phyloP scores from a whole-genome alignment of 2,888 invertebrate species.

The Rhagonycha fulva region DNA sequence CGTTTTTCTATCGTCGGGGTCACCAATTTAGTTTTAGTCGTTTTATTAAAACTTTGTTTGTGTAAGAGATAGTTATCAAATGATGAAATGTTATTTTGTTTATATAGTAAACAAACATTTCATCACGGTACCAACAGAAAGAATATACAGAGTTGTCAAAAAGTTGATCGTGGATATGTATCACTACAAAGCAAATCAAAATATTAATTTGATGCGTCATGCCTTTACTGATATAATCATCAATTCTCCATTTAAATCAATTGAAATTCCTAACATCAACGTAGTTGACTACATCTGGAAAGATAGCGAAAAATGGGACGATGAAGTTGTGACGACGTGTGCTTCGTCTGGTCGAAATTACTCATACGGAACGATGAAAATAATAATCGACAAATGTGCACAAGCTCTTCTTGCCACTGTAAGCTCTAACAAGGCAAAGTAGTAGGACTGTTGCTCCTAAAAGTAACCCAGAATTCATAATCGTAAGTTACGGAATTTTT shows the following conservation, averaged over 20 bases:
- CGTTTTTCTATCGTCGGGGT: too few species aligned
- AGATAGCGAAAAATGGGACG: slow-evolving; percentile 60
- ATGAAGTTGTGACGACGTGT: slow-evolving; percentile 68
- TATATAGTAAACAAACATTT: too few species aligned
- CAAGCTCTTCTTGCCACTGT: slow-evolving; percentile 60
- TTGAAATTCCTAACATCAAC: slow-evolving; percentile 60
- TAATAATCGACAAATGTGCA: slow-evolving; percentile 63
- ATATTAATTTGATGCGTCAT: not conserved
- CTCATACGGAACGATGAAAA: slow-evolving; percentile 64
- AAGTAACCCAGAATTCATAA: slow-evolving; percentile 71
- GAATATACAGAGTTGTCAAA: too few species aligned
- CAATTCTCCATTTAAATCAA: slow-evolving; percentile 57
- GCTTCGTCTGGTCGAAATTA: slow-evolving; percentile 68
- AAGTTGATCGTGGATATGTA: too few species aligned
- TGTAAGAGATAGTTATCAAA: too few species aligned
- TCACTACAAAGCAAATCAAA: not conserved
- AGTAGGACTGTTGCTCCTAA: slow-evolving; percentile 69
- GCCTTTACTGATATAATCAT: slow-evolving; percentile 42
- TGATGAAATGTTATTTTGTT: too few species aligned
- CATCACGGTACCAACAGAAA: too few species aligned
- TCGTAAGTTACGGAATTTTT: slow-evolving; percentile 68
- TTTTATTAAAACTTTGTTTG: too few species aligned
- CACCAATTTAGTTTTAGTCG: too few species aligned
- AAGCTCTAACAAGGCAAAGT: slow-evolving; percentile 66
- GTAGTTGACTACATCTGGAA: slow-evolving; percentile 65